Percentiles rank a stretch among this genome's conserved stretches.
phyloP scores from a whole-genome alignment of 2,113 vertebrate genomes.

The Oreocharis arfaki region DNA sequence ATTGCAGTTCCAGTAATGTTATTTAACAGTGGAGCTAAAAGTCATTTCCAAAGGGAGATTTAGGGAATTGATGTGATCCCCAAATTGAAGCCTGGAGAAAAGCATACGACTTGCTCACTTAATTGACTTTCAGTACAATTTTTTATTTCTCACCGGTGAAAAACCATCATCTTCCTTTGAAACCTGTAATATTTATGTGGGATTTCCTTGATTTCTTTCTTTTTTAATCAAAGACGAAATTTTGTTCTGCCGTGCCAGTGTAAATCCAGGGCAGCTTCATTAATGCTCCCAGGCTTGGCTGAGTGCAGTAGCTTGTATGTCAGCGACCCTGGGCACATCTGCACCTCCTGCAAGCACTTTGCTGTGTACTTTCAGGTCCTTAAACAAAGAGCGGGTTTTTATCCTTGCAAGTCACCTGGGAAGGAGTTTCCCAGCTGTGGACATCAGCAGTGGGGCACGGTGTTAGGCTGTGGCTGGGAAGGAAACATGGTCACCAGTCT shows the following conservation, averaged over 20 bases:
- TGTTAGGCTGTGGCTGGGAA: neutral
- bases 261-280: neutral
- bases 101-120: neutral
- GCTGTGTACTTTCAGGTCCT: neutral
- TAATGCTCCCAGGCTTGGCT: neutral
- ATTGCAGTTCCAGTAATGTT: neutral
- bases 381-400: neutral
- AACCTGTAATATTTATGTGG: neutral
- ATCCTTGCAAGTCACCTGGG: neutral
- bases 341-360: neutral
- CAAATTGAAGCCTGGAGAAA: neutral
- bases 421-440: neutral
- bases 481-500: neutral
- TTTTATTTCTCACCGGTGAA: neutral
- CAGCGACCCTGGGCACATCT: neutral
- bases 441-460: neutral
- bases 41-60: slow-evolving; percentile 17
- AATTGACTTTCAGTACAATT: slow-evolving; percentile 26
- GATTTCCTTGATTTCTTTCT: neutral
- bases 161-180: neutral
- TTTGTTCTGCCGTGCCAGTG: neutral
- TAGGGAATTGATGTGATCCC: neutral
- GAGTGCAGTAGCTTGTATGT: neutral
- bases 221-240: neutral
- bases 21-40: slow-evolving; percentile 10